Base-by-base conservation (phyloP, 2,888 invertebrate genomes). In the Clusia tigrina region DNA sequence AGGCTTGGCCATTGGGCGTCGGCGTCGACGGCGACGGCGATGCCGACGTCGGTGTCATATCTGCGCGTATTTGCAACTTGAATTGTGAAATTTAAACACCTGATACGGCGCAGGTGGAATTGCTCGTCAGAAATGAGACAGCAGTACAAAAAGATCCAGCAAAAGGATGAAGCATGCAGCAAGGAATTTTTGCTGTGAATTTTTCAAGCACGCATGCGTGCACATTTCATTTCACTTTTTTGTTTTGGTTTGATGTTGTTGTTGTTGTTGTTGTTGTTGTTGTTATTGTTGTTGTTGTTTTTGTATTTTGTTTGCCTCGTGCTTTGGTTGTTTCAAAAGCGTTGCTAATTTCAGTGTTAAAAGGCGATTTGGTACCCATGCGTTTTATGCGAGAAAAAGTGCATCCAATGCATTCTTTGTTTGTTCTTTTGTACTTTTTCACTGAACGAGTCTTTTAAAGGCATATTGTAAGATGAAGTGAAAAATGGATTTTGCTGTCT, bases 31-130 rank as follows among this genome's bases (percentile, higher is more conserved):
- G n/a, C n/a, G n/a, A n/a, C n/a, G n/a, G n/a, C n/a, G n/a, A n/a
- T n/a, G n/a, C n/a, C n/a, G n/a, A n/a, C n/a, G n/a, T 15, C 67
- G 67, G 65, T 67, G 67, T 69, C 69, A 67, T 65, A 74, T 75
- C 75, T 73, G 67, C 65, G 73, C 71, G 71, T 70, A 70, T 68
- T 71, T 69, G 69, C 62, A 66, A 67, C 65, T 63, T 65, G 65
- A 65, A 67, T 76, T 72, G 70, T 71, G 70, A 73, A 70, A 71
- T 71, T 71, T 73, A 76, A 78, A 74, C 78, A 78, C 77, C 78
- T 78, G 78, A 78, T 77, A 74, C 71, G 60, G 67, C 65, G 75
- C 75, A 76, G 77, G 76, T 76, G 76, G 72, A 74, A 69, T 64
- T 63, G 42, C 24, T 18, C 42, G 15, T 10, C n/a, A 54, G 22